Conservation (phyloP, 2,113 vertebrate species). For the Noturus placidus region DNA sequence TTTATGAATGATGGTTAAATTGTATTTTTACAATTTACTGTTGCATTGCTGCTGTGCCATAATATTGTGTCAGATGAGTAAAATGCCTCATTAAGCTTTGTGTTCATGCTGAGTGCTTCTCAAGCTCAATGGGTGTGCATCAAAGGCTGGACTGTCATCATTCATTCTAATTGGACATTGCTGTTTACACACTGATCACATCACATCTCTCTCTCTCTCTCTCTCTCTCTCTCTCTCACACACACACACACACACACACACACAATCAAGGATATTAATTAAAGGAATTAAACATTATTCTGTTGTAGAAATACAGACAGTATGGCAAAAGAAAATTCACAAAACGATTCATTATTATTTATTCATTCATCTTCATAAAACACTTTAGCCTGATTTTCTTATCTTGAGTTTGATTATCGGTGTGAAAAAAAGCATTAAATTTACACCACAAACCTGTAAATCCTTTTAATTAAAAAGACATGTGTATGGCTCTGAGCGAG, state of each 20-base stretch:
- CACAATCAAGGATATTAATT: not conserved
- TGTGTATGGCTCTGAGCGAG: not conserved
- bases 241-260: too few species aligned
- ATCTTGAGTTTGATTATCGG: not conserved
- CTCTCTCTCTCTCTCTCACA: too few species aligned
- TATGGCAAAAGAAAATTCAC: not conserved
- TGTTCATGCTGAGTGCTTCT: slow-evolving; percentile 34
- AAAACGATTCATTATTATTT: not conserved
- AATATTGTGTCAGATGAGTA: not conserved
- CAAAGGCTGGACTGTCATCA: slow-evolving; percentile 39
- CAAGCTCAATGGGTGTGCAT: slow-evolving; percentile 25
- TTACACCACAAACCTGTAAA: not conserved
- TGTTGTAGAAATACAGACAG: not conserved
- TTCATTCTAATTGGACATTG: slow-evolving; percentile 36
- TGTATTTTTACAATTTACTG: not conserved
- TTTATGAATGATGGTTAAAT: slow-evolving; percentile 25
- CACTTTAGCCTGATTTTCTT: not conserved
- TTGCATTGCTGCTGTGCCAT: slow-evolving; percentile 37
- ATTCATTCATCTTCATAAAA: not conserved
- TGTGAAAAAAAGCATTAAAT: not conserved
- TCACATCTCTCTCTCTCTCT: too few species aligned
- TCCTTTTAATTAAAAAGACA: too few species aligned
- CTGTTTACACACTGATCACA: slow-evolving; percentile 44
- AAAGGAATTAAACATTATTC: not conserved
- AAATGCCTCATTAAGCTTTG: slow-evolving; percentile 35